A percentile compares a stretch with the other conserved stretches of the same genome.
Conservation (phyloP, 2,113 vertebrate genomes). For the Carettochelys insculpta region DNA sequence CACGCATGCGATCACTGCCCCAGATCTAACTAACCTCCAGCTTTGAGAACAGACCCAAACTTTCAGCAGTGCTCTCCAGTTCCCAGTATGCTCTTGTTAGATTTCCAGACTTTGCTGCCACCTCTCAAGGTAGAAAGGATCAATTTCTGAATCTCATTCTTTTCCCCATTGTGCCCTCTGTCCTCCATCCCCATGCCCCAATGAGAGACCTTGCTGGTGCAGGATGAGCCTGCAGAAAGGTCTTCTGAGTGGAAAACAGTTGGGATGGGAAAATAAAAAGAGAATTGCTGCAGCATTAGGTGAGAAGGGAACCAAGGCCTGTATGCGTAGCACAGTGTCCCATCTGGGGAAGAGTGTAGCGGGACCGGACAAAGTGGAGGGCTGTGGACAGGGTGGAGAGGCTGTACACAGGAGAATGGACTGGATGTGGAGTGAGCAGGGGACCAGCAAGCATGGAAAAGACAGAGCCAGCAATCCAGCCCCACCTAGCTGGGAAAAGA, state of each 20-base stretch:
- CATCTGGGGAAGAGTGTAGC: neutral
- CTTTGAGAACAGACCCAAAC: neutral
- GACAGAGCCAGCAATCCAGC: too few species aligned
- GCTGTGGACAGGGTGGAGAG: neutral
- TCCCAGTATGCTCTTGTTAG: neutral
- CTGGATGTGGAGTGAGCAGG: neutral
- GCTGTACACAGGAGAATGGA: too few species aligned
- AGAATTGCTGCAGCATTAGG: neutral
- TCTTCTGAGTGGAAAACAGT: neutral
- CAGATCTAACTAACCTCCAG: neutral
- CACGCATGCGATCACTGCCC: neutral
- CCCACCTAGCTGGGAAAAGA: too few species aligned
- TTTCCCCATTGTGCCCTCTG: neutral
- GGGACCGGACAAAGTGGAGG: neutral
- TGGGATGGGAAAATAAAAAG: neutral
- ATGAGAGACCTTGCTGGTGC: neutral
- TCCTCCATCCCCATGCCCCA: neutral
- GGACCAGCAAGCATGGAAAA: too few species aligned
- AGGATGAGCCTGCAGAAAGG: neutral
- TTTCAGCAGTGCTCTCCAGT: neutral
- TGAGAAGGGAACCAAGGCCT: neutral
- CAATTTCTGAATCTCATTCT: neutral
- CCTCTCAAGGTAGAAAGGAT: neutral
- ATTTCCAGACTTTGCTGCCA: neutral
- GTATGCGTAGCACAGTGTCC: neutral